Evolutionary conservation across 2,888 invertebrate species (phyloP).

Genomic region (Epiblema foenella): DNA sequence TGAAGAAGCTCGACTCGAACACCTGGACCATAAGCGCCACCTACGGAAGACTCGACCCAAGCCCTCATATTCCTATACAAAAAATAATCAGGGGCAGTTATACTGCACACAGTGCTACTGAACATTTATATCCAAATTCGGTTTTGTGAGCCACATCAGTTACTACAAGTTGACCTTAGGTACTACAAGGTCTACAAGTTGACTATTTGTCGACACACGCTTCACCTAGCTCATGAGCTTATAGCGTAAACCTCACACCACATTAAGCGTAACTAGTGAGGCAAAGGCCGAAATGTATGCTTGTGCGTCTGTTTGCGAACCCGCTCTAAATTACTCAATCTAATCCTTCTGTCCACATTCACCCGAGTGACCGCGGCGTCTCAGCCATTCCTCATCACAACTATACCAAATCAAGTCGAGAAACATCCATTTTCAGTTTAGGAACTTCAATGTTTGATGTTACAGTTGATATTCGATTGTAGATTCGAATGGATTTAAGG

Average conservation of each 20-base stretch:
- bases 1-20: too few relatives aligned
- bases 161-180: too few relatives aligned
- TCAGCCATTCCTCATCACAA: background rate
- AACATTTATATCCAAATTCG: too few relatives aligned
- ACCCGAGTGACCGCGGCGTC: slow-evolving; percentile 16
- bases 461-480: slow-evolving; percentile 10
- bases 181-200: background rate
- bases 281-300: slow-evolving; percentile 3
- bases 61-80: too few relatives aligned
- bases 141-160: too few relatives aligned
- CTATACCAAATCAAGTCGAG: background rate
- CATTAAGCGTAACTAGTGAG: background rate
- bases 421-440: background rate
- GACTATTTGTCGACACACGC: background rate
- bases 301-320: slow-evolving; percentile 13
- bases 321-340: slow-evolving; percentile 28
- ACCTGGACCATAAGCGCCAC: too few relatives aligned
- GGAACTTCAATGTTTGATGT: background rate
- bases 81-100: too few relatives aligned
- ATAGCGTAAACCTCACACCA: background rate
- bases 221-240: background rate
- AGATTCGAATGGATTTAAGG: background rate
- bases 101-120: too few relatives aligned
- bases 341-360: slow-evolving; percentile 26
- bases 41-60: too few relatives aligned